Percentiles rank a stretch among this genome's conserved stretches.
These are phyloP conservation scores for human DNA, from an alignment of 2,113 vertebrate species.

Conservation along the genomic window DNA sequence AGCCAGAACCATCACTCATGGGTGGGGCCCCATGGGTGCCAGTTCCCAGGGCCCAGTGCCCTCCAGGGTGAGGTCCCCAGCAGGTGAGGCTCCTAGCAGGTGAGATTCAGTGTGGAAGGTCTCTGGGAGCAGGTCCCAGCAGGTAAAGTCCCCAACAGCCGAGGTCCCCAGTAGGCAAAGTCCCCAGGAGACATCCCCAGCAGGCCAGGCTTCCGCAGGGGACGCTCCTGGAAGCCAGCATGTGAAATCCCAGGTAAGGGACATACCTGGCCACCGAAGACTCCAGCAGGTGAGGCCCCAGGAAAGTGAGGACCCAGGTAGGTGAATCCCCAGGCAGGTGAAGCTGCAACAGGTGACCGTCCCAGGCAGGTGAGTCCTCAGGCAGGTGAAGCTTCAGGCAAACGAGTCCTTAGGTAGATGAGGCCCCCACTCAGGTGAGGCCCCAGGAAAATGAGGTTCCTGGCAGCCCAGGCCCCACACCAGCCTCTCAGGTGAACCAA, in stretches of 20 bases:
- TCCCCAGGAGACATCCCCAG: too few species aligned
- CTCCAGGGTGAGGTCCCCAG: neutral
- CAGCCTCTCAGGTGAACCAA: conserved; percentile 48
- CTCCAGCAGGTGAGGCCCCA: neutral
- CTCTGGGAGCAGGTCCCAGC: neutral
- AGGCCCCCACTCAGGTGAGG: too few species aligned
- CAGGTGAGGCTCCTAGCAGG: neutral
- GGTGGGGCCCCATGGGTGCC: neutral
- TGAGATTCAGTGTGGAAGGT: neutral
- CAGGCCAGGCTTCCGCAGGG: too few species aligned
- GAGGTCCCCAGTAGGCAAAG: too few species aligned
- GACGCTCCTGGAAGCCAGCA: too few species aligned
- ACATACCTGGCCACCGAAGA: neutral
- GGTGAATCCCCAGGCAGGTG: neutral
- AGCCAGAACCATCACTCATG: neutral
- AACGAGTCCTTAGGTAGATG: too few species aligned
- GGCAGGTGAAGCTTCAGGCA: too few species aligned
- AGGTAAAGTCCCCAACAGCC: too few species aligned
- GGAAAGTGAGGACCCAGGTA: neutral
- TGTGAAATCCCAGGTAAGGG: neutral
- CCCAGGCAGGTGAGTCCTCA: too few species aligned
- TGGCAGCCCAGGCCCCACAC: neutral
- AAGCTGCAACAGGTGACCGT: too few species aligned
- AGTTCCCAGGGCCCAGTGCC: neutral
- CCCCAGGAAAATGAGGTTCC: too few species aligned